A percentile compares a stretch with the other conserved stretches of the same genome.
Conservation (phyloP, 2,797 vertebrate species). For the Melanotaenia boesemani region DNA sequence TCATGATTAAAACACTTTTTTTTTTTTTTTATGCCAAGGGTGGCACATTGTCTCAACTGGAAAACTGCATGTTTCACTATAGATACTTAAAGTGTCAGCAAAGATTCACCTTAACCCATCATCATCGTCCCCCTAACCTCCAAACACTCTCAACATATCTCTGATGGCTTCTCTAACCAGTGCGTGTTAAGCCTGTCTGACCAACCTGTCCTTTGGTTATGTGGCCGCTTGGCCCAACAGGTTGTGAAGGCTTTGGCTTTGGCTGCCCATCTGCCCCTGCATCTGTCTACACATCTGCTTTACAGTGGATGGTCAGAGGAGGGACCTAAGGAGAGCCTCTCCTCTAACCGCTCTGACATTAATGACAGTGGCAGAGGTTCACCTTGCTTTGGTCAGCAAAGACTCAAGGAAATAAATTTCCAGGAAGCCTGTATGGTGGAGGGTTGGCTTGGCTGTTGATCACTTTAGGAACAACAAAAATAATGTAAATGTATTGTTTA, state of each 20-base stretch:
- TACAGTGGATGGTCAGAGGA: conserved; percentile 56
- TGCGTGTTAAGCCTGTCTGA: conserved; percentile 44
- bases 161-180: conserved; percentile 13
- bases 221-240: conserved; percentile 89
- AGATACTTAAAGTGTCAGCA: not conserved
- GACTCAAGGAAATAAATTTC: not conserved
- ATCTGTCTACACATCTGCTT: conserved; percentile 82
- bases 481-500: too few species aligned
- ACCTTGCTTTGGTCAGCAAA: conserved; percentile 5
- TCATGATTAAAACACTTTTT: not conserved
- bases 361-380: conserved; percentile 17
- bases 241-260: conserved; percentile 84
- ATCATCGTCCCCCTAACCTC: not conserved
- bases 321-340: conserved; percentile 71
- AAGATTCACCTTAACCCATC: not conserved
- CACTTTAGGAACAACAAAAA: too few species aligned
- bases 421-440: not conserved
- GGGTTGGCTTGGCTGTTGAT: too few species aligned
- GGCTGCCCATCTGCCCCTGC: conserved; percentile 77
- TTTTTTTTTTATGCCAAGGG: not conserved
- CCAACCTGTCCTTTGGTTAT: conserved; percentile 84
- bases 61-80: not conserved
- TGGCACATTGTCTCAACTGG: not conserved
- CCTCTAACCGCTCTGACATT: conserved; percentile 43
- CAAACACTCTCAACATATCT: conserved; percentile 23